These are phyloP conservation scores for Brachyrhaphis roseni DNA, from an alignment of 2,797 vertebrate species.

Conservation along the genomic window DNA sequence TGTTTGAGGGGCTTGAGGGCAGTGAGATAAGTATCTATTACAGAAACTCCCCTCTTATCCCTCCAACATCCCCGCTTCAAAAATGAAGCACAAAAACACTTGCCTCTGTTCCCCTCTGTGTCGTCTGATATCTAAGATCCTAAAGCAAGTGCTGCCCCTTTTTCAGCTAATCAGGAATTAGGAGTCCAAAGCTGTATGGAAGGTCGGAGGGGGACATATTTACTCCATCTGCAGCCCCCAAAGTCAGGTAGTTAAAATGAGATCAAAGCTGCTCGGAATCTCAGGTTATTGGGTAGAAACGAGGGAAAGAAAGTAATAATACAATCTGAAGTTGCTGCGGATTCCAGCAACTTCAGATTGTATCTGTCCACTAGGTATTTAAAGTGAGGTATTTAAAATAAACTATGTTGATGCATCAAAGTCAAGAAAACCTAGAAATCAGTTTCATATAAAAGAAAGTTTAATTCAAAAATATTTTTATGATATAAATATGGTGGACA, in stretches of 20 bases:
- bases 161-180: conserved; percentile 87
- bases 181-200: conserved; percentile 80
- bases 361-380: not conserved
- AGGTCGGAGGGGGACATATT: conserved; percentile 81
- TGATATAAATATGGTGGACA: conserved; percentile 70
- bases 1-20: conserved; percentile 86
- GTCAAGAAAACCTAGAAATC: not conserved
- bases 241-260: conserved; percentile 76
- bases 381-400: not conserved
- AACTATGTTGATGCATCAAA: not conserved
- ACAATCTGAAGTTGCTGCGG: conserved; percentile 5
- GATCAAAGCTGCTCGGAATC: conserved; percentile 80
- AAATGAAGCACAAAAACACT: conserved; percentile 84
- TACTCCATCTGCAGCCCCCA: conserved; percentile 83
- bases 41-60: conserved; percentile 84
- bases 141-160: conserved; percentile 84
- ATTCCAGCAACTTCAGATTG: not conserved
- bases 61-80: conserved; percentile 75
- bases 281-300: conserved; percentile 54
- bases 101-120: conserved; percentile 75
- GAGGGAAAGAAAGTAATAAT: not conserved
- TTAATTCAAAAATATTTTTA: conserved; percentile 70
- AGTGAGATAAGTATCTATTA: conserved; percentile 90
- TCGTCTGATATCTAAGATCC: conserved; percentile 80
- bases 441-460: conserved; percentile 54